Evolutionary conservation across 2,888 invertebrate genomes (phyloP), one percentile per base, ranked within the genome.

Genomic region (Drosophila barbarae): DNA sequence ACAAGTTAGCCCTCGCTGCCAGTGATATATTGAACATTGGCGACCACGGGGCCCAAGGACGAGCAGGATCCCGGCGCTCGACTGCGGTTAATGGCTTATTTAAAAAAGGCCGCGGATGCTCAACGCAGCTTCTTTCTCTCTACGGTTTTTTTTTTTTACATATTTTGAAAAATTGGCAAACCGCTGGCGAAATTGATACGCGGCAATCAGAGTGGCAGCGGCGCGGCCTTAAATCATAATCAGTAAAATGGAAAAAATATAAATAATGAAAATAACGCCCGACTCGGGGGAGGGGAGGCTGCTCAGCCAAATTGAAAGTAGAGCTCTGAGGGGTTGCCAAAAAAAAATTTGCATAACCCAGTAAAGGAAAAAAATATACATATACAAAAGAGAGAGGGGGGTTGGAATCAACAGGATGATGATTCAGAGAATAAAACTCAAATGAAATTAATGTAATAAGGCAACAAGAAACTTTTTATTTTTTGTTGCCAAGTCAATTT

Each of bases 31-130:
- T 85, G 88, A 87, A 85, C 82, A 69, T 52, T 67, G 77, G 67
- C 68, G 67, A 69, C 55, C 53, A 28, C 71, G 28, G 53, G 35
- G 23, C 35, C 32, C 41, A 42, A 35, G 56, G 38, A 36, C 53
- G 35, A 12, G 30, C 28, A 34, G 63, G 58, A 60, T 28, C 58
- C 61, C 58, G 56, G 30, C 56, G 72, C 74, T 73, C 77, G 81
- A 76, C 87, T 88, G 87, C 77, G 87, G 84, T 88, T 88, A 88
- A 87, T 88, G 87, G 87, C 85, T 87, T 88, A 88, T 87, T 88
- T 87, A 87, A 87, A 88, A 88, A 85, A 74, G 77, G 77, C 55
- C 63, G 73, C 73, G 46, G 46, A 30, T 46, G 71, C 60, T 65
- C 60, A 56, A 41, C 41, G 46, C 39, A 15, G 66, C 34, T 49